A percentile compares a stretch with the other conserved stretches of the same genome.
Conservation (phyloP, 2,113 vertebrate genomes). For the Muntiacus muntjak region DNA sequence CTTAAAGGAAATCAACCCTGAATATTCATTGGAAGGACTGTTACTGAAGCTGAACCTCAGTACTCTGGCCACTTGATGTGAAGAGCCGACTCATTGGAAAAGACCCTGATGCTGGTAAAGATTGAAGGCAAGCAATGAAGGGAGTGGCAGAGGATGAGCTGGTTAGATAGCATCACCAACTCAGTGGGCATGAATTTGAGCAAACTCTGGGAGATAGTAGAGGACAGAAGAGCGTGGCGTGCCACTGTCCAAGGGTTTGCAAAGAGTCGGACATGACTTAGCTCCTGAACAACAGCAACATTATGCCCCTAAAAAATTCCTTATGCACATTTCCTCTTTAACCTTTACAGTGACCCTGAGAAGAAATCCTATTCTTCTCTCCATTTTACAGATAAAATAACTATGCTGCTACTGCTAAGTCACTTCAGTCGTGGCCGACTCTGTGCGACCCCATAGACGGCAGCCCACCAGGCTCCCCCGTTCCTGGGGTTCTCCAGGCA, state of each 20-base stretch:
- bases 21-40: not conserved
- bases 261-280: not conserved
- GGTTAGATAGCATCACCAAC: not conserved
- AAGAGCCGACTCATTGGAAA: not conserved
- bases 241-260: not conserved
- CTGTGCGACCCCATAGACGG: no score
- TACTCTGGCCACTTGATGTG: not conserved
- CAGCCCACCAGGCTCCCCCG: no score
- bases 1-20: not conserved
- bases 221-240: not conserved
- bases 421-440: no score
- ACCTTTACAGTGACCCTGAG: not conserved
- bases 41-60: not conserved
- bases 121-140: not conserved
- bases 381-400: not conserved
- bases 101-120: not conserved
- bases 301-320: not conserved
- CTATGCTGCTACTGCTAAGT: no score
- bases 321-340: not conserved
- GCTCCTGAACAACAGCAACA: not conserved
- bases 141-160: not conserved
- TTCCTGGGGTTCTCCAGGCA: no score
- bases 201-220: not conserved
- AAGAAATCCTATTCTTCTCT: not conserved
- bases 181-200: not conserved